Base-by-base conservation (phyloP, 2,797 vertebrate genomes). In the Rhodeus uyekii region DNA sequence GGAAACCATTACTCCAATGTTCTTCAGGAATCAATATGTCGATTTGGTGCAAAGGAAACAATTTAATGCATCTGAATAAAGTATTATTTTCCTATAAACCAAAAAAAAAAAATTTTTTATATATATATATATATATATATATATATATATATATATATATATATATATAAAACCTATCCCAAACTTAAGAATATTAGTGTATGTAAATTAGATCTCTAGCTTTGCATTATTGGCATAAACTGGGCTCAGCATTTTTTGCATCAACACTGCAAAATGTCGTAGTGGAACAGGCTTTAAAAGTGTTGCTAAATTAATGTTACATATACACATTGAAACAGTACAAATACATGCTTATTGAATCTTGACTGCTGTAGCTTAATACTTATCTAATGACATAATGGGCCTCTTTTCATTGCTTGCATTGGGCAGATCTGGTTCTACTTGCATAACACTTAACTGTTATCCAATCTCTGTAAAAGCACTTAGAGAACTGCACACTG, bases 301-400 rank as follows among this genome's bases (percentile, higher is more conserved):
- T 68, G 64, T n/a, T 67, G 24, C 24, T 55, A 18, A 53, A 55
- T 29, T 22, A 44, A 42, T 55, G 14, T 67, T 12, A 53, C 1
- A 2, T 67, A 32, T 39, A 55, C 2, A 24, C 29, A 58, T 39
- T 69, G 18, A 79, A 69, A 44, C 64, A 44, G 42, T 36, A 77
- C 29, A 79, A 69, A 44, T 14, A 7, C 77, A 79, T 69, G 77
- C 77, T 32, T 32, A 68, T 64, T 77, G 75, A 48, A 58, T 79
- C 64, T 79, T 44, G n/a, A 53, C 55, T 14, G 18, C 19, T 63
- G 74, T 44, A 48, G 7, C 18, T 22, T 44, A 79, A 79, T 58
- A 79, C 48, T 27, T 27, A 12, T 71, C 27, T 48, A 46, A 8
- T 50, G 22, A 14, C n/a, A n/a, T n/a, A n/a, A n/a, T n/a, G 12